Base-by-base conservation (phyloP, 1,140 invertebrate genomes). In the Drosophila nasuta region DNA sequence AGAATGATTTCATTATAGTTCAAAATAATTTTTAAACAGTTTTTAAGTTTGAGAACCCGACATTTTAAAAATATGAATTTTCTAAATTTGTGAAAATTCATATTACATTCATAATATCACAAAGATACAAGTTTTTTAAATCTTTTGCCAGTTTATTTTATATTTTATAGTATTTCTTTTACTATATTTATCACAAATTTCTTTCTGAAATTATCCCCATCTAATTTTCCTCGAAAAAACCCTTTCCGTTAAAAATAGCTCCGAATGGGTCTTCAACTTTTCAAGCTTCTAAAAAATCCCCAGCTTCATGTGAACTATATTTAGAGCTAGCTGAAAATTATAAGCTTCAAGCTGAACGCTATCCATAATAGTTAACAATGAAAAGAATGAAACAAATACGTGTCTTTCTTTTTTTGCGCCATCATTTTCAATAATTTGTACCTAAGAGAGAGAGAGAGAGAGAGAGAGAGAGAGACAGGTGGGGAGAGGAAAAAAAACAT, bases 351-450 rank as follows among this genome's bases (percentile, higher is more conserved):
- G n/a, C 59, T 46, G 6, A 49, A 49, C 3, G n/a, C 11, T 30
- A 8, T 7, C 17, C 15, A 48, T 20, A 58, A 75, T 51, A 49
- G 68, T 35, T 57, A 28, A 59, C 33, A 56, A 35, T 43, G 11
- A 11, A 65, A 64, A 43, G 28, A 20, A n/a, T n/a, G 13, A 38
- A 17, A 30, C n/a, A 25, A 20, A 13, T 64, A 20, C 8, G 8
- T 8, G 38, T 25, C 20, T 65, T 54, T 49, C 28, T 56, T 62
- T 70, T 91, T 91, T 68, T 90, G 88, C 88, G 59, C 75, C 67
- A 87, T 91, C 88, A 91, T 88, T 91, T 88, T 76, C 75, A 65
- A 91, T 91, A 91, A 91, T 91, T 91, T 87, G 87, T 81, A 74
- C 75, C 72, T 76, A n/a, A 67, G 46, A 51, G 59, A 2, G 3